Conservation (phyloP, 2,888 invertebrate genomes). For the Tenthredo scrophulariae region DNA sequence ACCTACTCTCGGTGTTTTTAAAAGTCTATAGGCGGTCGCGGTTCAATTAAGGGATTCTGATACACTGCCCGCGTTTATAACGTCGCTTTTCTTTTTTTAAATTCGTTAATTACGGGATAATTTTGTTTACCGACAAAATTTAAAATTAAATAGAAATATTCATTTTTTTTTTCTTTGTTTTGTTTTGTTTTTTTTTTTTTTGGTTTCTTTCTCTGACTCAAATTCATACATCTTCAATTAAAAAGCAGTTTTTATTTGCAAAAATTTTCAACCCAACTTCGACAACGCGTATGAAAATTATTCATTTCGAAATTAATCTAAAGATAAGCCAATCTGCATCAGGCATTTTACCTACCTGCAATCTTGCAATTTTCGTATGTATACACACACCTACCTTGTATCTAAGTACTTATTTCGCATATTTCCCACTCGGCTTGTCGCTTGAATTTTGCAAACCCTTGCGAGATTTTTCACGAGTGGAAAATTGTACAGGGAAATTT, state of each 20-base stretch:
- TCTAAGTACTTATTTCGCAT: neutral
- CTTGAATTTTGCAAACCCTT: slow-evolving; percentile 21
- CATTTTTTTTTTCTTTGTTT: neutral
- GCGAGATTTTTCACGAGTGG: slow-evolving; percentile 25
- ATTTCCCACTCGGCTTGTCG: neutral
- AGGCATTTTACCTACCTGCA: neutral
- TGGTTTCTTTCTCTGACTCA: neutral
- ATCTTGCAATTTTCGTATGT: neutral
- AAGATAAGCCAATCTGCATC: neutral
- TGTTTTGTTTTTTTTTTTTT: neutral
- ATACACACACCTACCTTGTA: neutral
- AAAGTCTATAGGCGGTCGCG: neutral
- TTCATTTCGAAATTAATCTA: neutral
- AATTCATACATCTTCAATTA: neutral
- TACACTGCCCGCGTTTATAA: neutral
- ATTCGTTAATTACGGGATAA: neutral
- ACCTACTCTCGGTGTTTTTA: neutral
- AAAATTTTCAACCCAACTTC: neutral
- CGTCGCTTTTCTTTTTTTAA: neutral
- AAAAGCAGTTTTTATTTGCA: neutral
- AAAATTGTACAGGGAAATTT: slow-evolving; percentile 13
- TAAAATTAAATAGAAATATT: neutral
- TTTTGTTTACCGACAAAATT: neutral
- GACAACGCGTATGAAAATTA: neutral
- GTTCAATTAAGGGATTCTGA: neutral